A percentile compares a stretch with the other conserved stretches of the same genome.
Conservation (phyloP, 2,888 invertebrate genomes). For the Metallyticus violacea region DNA sequence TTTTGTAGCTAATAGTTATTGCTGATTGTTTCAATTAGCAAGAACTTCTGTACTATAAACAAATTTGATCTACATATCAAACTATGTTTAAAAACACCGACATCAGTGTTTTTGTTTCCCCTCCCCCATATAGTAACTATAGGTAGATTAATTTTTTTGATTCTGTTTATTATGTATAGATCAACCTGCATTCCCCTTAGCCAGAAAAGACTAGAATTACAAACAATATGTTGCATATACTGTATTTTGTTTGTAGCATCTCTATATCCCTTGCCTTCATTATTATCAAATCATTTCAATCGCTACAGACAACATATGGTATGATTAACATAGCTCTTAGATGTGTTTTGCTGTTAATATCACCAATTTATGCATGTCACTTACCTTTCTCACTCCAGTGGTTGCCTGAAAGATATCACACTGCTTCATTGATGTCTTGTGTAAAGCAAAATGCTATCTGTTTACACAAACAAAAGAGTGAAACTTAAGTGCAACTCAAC, state of each 20-base stretch:
- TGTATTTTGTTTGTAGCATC: conserved; percentile 11
- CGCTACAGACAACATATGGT: conserved; percentile 13
- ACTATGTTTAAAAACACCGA: conserved; percentile 13
- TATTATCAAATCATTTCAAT: neutral
- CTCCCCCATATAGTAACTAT: neutral
- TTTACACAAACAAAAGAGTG: neutral
- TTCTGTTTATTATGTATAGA: neutral
- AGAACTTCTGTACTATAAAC: neutral
- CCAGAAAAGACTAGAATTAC: neutral
- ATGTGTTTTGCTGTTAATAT: neutral
- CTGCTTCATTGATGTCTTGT: conserved; percentile 22
- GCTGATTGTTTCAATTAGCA: neutral
- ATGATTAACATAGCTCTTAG: neutral
- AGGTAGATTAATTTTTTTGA: neutral
- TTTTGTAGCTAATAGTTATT: neutral
- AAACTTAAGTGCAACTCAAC: conserved; percentile 11
- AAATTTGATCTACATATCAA: conserved; percentile 3
- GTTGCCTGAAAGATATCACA: conserved; percentile 26
- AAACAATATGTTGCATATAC: neutral
- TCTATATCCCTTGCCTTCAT: neutral
- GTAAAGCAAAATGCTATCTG: neutral
- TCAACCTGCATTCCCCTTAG: conserved; percentile 9
- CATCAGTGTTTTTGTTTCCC: neutral
- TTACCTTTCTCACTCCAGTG: conserved; percentile 8
- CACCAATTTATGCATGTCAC: neutral